A percentile compares a stretch with the other conserved stretches of the same genome.
These are phyloP conservation scores for Drosophila suzukii DNA, from an alignment of 1,140 invertebrate species.

Conservation along the genomic window DNA sequence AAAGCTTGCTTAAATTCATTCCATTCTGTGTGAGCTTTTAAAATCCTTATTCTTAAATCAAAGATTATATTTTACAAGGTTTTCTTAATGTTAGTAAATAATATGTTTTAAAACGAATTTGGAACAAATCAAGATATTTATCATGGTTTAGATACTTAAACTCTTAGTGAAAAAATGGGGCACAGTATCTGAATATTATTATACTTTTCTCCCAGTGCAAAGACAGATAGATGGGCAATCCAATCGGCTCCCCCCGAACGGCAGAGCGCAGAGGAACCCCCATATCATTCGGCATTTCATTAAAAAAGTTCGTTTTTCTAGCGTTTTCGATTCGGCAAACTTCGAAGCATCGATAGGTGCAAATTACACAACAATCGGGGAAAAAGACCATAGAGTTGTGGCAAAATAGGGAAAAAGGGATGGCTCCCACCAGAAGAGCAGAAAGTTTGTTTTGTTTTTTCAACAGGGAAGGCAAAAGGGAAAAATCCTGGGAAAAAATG, in stretches of 20 bases:
- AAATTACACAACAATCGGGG: constrained; percentile 72
- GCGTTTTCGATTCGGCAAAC: constrained; percentile 46
- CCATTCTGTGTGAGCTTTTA: too few species aligned
- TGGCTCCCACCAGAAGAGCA: constrained; percentile 7
- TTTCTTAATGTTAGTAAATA: neutral
- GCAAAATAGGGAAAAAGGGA: constrained; percentile 7
- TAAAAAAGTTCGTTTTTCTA: constrained; percentile 51
- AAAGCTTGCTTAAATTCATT: too few species aligned
- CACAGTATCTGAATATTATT: too few species aligned
- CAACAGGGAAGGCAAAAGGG: constrained; percentile 8
- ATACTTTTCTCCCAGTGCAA: constrained; percentile 3
- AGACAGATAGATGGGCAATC: constrained; percentile 26
- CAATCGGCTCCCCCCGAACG: neutral
- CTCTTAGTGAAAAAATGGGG: neutral
- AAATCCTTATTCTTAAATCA: too few species aligned
- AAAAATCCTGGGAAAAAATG: constrained; percentile 12
- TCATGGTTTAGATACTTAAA: neutral
- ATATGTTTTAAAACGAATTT: too few species aligned
- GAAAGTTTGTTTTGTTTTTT: constrained; percentile 49
- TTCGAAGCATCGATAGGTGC: constrained; percentile 74
- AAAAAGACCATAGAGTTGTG: neutral
- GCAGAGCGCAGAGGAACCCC: neutral
- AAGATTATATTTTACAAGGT: too few species aligned
- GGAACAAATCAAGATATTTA: too few species aligned
- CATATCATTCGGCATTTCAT: constrained; percentile 49